These are phyloP conservation scores for Phyllotis vaccarum DNA, from an alignment of 2,797 vertebrate genomes.

Conservation along the genomic window DNA sequence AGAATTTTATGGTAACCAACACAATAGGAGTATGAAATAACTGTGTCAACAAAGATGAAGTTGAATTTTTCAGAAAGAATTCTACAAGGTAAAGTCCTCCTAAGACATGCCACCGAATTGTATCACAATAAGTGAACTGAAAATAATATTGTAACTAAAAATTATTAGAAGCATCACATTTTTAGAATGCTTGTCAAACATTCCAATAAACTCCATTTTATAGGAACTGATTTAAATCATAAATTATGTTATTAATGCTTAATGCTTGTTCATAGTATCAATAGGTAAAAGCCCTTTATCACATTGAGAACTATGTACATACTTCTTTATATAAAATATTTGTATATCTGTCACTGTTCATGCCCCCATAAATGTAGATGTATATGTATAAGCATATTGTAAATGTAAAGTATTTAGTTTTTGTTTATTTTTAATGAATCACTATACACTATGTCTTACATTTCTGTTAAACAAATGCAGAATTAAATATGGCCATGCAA, in stretches of 20 bases:
- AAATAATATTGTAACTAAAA: background rate
- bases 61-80: constrained; percentile 20
- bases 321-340: background rate
- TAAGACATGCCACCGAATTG: background rate
- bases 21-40: background rate
- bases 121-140: background rate
- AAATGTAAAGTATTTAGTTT: background rate
- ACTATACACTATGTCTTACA: background rate
- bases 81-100: background rate
- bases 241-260: background rate
- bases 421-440: no score
- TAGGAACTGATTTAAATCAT: background rate
- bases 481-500: background rate
- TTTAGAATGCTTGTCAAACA: background rate
- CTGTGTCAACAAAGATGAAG: constrained; percentile 3
- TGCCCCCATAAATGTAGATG: background rate
- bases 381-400: background rate
- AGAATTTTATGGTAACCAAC: background rate
- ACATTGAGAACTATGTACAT: background rate
- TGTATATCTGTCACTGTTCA: background rate
- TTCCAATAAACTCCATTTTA: background rate
- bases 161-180: background rate
- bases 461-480: background rate
- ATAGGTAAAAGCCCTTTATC: background rate
- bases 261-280: background rate